Evolutionary conservation across 2,888 invertebrate species (phyloP).

Genomic region (Aleiodes testaceus): DNA sequence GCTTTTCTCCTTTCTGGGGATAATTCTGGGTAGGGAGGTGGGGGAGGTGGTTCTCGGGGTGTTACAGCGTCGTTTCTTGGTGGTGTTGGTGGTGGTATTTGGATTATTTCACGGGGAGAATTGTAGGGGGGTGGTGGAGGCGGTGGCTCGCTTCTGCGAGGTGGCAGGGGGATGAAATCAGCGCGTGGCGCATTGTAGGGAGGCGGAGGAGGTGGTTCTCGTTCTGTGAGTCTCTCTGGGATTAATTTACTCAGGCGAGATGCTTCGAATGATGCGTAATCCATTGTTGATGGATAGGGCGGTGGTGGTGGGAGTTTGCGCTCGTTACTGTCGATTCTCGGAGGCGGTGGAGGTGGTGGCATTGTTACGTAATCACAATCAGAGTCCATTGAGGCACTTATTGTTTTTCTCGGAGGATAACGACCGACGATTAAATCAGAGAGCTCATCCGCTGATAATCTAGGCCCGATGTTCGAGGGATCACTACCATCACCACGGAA

Average conservation of each 20-base stretch:
- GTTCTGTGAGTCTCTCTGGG: slow-evolving; percentile 49
- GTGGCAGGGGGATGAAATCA: slow-evolving; percentile 78
- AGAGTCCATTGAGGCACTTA: slow-evolving; percentile 89
- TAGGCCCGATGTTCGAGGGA: slow-evolving; percentile 85
- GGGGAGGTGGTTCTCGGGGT: slow-evolving; percentile 77
- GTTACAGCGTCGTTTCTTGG: slow-evolving; percentile 73
- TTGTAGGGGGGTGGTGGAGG: slow-evolving; percentile 73
- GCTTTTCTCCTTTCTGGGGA: slow-evolving; percentile 55
- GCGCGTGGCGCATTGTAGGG: slow-evolving; percentile 80
- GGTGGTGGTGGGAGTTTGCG: slow-evolving; percentile 73
- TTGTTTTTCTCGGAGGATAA: slow-evolving; percentile 85
- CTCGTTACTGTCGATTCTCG: slow-evolving; percentile 79
- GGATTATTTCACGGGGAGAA: slow-evolving; percentile 69
- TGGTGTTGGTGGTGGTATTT: slow-evolving; percentile 71
- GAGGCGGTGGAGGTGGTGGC: slow-evolving; percentile 78
- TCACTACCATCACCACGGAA: slow-evolving; percentile 93
- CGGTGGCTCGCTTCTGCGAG: slow-evolving; percentile 74
- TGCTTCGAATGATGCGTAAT: slow-evolving; percentile 61
- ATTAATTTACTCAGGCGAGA: slow-evolving; percentile 53
- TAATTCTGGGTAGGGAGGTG: slow-evolving; percentile 76
- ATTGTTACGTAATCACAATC: slow-evolving; percentile 92
- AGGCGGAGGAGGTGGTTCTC: slow-evolving; percentile 78
- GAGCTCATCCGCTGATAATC: slow-evolving; percentile 87
- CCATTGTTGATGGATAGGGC: slow-evolving; percentile 69
- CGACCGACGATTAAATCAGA: slow-evolving; percentile 88